Conservation (phyloP, 2,113 vertebrate genomes). For the Acanthochromis polyacanthus region DNA sequence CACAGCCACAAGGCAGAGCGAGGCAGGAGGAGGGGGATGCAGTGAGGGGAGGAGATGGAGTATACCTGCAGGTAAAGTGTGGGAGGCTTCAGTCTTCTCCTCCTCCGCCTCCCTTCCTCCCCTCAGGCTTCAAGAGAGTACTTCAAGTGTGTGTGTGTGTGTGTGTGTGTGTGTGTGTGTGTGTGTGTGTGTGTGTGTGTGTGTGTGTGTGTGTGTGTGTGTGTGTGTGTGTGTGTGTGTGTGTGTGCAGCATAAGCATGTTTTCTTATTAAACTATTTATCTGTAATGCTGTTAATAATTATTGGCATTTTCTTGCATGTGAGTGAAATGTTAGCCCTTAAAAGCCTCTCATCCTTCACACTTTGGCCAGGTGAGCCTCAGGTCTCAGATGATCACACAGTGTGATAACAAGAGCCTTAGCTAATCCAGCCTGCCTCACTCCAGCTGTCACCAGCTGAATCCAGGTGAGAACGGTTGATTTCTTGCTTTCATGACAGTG, state of each 20-base stretch:
- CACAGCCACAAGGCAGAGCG: slow-evolving; percentile 47
- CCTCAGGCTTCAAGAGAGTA: neutral
- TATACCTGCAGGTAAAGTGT: slow-evolving; percentile 51
- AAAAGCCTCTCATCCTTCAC: slow-evolving; percentile 85
- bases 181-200: neutral
- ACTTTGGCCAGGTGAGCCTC: slow-evolving; percentile 80
- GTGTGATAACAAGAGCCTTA: slow-evolving; percentile 57
- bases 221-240: neutral
- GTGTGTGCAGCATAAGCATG: neutral
- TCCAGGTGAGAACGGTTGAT: slow-evolving; percentile 17
- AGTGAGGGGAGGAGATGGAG: neutral
- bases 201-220: neutral
- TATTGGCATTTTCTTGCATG: neutral
- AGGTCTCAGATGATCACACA: slow-evolving; percentile 73
- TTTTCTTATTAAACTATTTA: slow-evolving; percentile 36
- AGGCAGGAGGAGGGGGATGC: slow-evolving; percentile 15
- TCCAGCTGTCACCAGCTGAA: slow-evolving; percentile 52
- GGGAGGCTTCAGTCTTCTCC: slow-evolving; percentile 36
- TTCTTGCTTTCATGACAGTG: neutral
- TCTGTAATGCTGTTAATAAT: slow-evolving; percentile 15
- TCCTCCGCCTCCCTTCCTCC: slow-evolving; percentile 15
- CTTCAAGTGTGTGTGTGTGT: neutral
- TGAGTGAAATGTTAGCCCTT: slow-evolving; percentile 82
- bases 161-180: neutral
- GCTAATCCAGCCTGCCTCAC: slow-evolving; percentile 65